Evolutionary conservation across 2,797 vertebrate species (phyloP), one percentile per base, ranked within the genome.

Genomic region (Peromyscus attwateri): DNA sequence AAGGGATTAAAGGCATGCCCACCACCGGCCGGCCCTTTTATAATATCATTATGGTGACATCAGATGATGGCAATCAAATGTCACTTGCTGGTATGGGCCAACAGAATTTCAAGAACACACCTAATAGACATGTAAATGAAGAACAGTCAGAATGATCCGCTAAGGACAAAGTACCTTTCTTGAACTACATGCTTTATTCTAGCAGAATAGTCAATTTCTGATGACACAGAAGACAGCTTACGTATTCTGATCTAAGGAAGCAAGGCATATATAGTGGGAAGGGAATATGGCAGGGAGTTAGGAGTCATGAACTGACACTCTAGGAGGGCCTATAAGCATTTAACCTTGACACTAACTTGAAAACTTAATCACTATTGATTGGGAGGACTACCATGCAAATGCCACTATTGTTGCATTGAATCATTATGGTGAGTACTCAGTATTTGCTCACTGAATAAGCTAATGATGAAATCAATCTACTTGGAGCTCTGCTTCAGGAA

Each of bases 131-230:
- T 73, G 90, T 82, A 71, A 73, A 94, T 87, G 19, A 95, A 91
- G 40, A 80, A 1, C 4, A 84, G 5, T 90, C 71, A 9, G 21
- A 89, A 62, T 64, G 43, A 82, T 80, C 1, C 55, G 80, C 12
- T 70, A 82, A 95, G 3, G 14, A 25, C 80, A 90, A 92, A 49
- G 3, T 71, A 85, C 60, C 23, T 0, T 23, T 19, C 23, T 79
- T 80, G 83, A 89, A 84, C 31, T 12, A 55, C 4, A 81, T 83
- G 13, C 29, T 76, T 77, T 76, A 87, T 87, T 76, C 37, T 94
- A 75, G 40, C 66, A 85, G 85, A 94, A 12, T 49, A 79, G 7
- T 81, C 83, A 37, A 85, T 57, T 87, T 97, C 70, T 87, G 76
- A 25, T 77, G 40, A 83, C 55, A 81, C 4, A 71, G 23, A 73